These are phyloP conservation scores for Laticauda colubrina DNA, from an alignment of 2,113 vertebrate species.

Conservation along the genomic window DNA sequence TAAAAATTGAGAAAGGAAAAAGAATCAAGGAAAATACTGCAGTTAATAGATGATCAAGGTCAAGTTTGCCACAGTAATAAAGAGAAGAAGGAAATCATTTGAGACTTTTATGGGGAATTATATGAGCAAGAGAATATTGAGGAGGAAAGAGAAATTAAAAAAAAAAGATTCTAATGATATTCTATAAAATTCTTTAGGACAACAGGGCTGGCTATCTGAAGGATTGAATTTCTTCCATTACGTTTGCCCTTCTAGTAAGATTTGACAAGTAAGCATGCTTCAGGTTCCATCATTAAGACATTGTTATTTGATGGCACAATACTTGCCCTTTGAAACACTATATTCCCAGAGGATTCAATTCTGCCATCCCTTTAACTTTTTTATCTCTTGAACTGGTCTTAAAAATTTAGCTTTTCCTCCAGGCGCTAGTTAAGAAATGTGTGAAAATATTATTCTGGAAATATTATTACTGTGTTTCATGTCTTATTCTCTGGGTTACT, in stretches of 20 bases:
- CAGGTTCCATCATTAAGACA: not conserved
- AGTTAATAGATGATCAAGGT: too few species aligned
- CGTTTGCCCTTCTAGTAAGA: not conserved
- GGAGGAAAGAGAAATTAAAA: too few species aligned
- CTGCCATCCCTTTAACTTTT: not conserved
- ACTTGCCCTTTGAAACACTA: not conserved
- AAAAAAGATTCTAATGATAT: not conserved
- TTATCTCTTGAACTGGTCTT: not conserved
- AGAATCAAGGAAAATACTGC: too few species aligned
- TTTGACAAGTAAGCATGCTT: not conserved
- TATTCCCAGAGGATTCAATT: not conserved
- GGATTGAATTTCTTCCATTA: not conserved
- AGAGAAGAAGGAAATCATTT: too few species aligned
- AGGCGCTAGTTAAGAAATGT: not conserved
- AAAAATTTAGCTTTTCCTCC: not conserved
- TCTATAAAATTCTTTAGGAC: not conserved
- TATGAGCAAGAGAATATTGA: too few species aligned
- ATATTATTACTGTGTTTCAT: not conserved
- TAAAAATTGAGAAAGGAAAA: too few species aligned
- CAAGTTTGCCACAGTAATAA: too few species aligned
- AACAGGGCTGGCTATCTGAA: not conserved
- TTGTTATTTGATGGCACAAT: not conserved
- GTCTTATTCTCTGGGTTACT: not conserved
- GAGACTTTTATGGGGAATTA: too few species aligned
- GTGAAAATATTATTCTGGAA: not conserved